These are phyloP conservation scores for Prochilodus magdalenae DNA, from an alignment of 2,113 vertebrate genomes.

Conservation along the genomic window DNA sequence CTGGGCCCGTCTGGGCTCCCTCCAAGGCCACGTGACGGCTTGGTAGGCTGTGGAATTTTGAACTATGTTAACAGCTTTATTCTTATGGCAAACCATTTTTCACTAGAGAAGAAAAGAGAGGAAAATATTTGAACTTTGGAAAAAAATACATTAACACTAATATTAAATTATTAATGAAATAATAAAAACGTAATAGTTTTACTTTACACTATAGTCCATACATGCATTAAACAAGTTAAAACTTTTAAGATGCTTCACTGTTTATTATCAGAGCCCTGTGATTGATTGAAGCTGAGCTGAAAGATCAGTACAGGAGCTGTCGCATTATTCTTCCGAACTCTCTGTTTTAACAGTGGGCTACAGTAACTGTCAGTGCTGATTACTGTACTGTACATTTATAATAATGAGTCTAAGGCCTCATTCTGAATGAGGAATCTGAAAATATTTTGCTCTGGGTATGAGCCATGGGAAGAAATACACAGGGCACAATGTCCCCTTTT, in stretches of 20 bases:
- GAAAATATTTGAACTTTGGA: too few species aligned
- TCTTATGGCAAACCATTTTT: constrained; percentile 5
- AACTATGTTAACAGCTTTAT: background rate
- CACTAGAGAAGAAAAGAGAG: background rate
- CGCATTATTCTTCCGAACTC: background rate
- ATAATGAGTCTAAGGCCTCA: constrained; percentile 12
- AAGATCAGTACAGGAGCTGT: background rate
- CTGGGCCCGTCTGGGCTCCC: constrained; percentile 2
- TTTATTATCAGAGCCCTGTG: background rate
- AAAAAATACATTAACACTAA: background rate
- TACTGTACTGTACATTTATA: constrained; percentile 5
- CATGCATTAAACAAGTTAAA: too few species aligned
- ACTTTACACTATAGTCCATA: too few species aligned
- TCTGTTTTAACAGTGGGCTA: background rate
- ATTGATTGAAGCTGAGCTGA: background rate
- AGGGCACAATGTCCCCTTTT: constrained; percentile 2
- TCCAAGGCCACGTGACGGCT: constrained; percentile 34
- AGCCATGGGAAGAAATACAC: background rate
- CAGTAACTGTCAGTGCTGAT: constrained; percentile 47
- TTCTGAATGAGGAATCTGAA: constrained; percentile 26
- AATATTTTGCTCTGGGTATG: background rate
- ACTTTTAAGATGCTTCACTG: too few species aligned
- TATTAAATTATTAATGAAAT: too few species aligned
- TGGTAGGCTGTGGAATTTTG: constrained; percentile 6
- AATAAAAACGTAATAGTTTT: background rate